Evolutionary conservation across 1,140 invertebrate genomes (phyloP).

Genomic region (Drosophila orena): DNA sequence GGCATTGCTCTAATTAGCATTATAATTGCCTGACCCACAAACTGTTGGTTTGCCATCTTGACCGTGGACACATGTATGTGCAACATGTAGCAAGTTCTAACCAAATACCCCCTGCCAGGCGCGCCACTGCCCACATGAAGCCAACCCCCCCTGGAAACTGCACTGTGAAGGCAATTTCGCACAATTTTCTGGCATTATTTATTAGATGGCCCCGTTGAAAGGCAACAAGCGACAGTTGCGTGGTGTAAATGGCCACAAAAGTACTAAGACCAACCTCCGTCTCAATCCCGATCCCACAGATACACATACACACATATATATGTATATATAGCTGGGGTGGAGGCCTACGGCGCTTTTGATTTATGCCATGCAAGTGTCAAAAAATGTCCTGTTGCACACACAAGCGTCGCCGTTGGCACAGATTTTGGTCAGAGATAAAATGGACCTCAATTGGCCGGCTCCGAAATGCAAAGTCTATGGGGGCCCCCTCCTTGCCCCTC

Average conservation of each 20-base stretch:
- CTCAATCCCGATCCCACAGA: slow-evolving; percentile 33
- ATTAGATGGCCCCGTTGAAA: slow-evolving; percentile 79
- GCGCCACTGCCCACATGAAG: neutral
- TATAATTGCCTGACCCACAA: slow-evolving; percentile 6
- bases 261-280: slow-evolving; percentile 15
- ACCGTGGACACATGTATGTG: slow-evolving; percentile 23
- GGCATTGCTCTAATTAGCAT: slow-evolving; percentile 2
- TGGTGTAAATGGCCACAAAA: slow-evolving; percentile 64
- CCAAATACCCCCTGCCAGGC: slow-evolving; percentile 44
- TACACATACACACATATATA: neutral
- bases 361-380: slow-evolving; percentile 81
- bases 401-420: slow-evolving; percentile 52
- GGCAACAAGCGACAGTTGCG: slow-evolving; percentile 54
- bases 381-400: slow-evolving; percentile 81
- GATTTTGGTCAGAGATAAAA: slow-evolving; percentile 65
- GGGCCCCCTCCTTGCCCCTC: neutral
- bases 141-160: slow-evolving; percentile 7
- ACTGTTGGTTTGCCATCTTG: slow-evolving; percentile 10
- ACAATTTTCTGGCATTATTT: slow-evolving; percentile 76
- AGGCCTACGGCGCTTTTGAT: slow-evolving; percentile 75
- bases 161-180: slow-evolving; percentile 39
- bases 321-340: slow-evolving; percentile 1
- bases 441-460: slow-evolving; percentile 32
- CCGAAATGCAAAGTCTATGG: neutral
- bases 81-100: slow-evolving; percentile 57